Base-by-base conservation (phyloP, 2,888 invertebrate species). In the Tinea pellionella region DNA sequence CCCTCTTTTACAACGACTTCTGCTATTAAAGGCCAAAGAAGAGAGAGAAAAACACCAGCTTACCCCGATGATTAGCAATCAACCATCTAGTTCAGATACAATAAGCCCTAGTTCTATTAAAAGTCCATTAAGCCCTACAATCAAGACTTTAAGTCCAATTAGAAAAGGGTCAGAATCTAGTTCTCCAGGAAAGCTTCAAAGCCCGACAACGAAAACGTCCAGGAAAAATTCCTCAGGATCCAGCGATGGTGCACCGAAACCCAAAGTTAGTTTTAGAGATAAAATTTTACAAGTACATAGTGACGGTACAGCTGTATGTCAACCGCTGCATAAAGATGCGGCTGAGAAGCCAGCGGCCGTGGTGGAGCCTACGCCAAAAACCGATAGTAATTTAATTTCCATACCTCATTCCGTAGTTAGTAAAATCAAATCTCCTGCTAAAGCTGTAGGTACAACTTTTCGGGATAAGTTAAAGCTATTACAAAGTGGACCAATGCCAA, bases 21-120 rank as follows among this genome's bases (percentile, higher is more conserved):
- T 94, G 19, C 81, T 94, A 63, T 84, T 94, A 56, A 94, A 94
- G 84, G 91, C 92, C 30, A 93, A 93, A 78, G 92, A 92, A 75
- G 94, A 94, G 65, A 83, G 86, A 63, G 89, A 90, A 57, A 77
- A 86, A 61, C 85, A 83, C 65, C 84, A 84, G 66, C 66, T 87
- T 0, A 85, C 85, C 3, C 82, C 83, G 2, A 72, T 78, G 9
- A 75, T 68, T 16, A 87, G 86, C 63, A 87, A 88, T 61, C 82
- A 79, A 65, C 82, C 83, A n/a, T 88, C 88, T 11, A 88, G 88
- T 61, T 86, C 88, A 0, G 88, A 88, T 61, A 88, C 88, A 0
- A 88, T 88, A 11, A 88, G 88, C 53, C 88, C 88, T 13, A 84
- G 79, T 62, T 88, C 88, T 8, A 76, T 88, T 60, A 88, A 88